These are phyloP conservation scores for Onychomys arenicola DNA, from an alignment of 2,797 vertebrate genomes.

Conservation along the genomic window DNA sequence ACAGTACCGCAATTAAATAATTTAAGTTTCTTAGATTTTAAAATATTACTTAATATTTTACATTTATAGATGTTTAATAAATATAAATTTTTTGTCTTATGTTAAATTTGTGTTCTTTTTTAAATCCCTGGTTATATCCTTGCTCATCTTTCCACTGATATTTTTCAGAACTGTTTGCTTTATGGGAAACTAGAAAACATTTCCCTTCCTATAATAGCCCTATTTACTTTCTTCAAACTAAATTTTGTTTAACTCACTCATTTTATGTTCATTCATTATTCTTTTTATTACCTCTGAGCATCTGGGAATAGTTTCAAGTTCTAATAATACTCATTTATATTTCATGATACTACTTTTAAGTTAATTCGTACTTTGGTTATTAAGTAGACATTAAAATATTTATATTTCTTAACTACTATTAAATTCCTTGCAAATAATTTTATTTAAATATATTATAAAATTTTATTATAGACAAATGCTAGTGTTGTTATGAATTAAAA, in stretches of 20 bases:
- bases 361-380: conserved; percentile 13
- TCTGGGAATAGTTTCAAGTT: not conserved
- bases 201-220: not conserved
- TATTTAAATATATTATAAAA: conserved; percentile 18
- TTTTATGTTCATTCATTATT: not conserved
- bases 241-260: not conserved
- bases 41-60: conserved; percentile 4
- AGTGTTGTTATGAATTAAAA: not conserved
- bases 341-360: conserved; percentile 34
- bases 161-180: not conserved
- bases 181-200: not conserved
- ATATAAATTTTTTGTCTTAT: not conserved
- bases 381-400: not conserved
- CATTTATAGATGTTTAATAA: not conserved
- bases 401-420: conserved; percentile 5
- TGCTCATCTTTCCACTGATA: not conserved
- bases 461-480: not conserved
- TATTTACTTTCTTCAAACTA: conserved; percentile 50
- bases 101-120: not conserved
- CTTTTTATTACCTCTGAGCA: not conserved
- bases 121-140: not conserved
- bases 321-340: conserved; percentile 12
- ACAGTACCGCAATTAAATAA: not conserved
- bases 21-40: not conserved
- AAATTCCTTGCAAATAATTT: not conserved